Evolutionary conservation across 1,140 invertebrate genomes (phyloP).

Genomic region (Habropoda laboriosa): DNA sequence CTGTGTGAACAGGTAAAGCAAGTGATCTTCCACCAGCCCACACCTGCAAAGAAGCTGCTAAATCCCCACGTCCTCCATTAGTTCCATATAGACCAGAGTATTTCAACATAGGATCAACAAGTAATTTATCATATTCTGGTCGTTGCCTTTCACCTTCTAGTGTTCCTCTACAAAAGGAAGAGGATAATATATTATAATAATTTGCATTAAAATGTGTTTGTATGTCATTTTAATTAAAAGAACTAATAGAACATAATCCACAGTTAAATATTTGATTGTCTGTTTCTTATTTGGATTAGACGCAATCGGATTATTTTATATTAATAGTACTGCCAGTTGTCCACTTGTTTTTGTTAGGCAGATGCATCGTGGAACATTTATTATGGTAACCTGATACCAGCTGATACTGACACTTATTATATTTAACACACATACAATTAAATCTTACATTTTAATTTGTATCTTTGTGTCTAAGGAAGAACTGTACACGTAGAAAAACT

Average conservation of each 20-base stretch:
- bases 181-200: not conserved
- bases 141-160: slow-evolving; percentile 94
- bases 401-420: slow-evolving; percentile 42
- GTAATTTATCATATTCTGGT: slow-evolving; percentile 93
- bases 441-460: slow-evolving; percentile 95
- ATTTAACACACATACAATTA: slow-evolving; percentile 23
- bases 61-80: slow-evolving; percentile 88
- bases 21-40: slow-evolving; percentile 92
- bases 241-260: not conserved
- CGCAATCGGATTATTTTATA: slow-evolving; percentile 50
- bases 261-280: slow-evolving; percentile 4
- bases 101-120: slow-evolving; percentile 94
- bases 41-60: slow-evolving; percentile 94
- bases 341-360: not conserved
- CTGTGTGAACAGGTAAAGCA: slow-evolving; percentile 93
- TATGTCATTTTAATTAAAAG: not conserved
- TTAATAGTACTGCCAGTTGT: slow-evolving; percentile 27
- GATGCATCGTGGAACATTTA: slow-evolving; percentile 8
- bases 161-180: slow-evolving; percentile 88
- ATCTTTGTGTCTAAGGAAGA: slow-evolving; percentile 93
- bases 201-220: not conserved
- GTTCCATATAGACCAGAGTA: slow-evolving; percentile 94
- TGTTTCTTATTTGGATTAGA: slow-evolving; percentile 27
- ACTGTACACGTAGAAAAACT: slow-evolving; percentile 94
- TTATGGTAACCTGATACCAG: slow-evolving; percentile 48